A percentile compares a stretch with the other conserved stretches of the same genome.
Evolutionary conservation across 2,113 vertebrate species (phyloP).

Genomic region (Callipepla californica): DNA sequence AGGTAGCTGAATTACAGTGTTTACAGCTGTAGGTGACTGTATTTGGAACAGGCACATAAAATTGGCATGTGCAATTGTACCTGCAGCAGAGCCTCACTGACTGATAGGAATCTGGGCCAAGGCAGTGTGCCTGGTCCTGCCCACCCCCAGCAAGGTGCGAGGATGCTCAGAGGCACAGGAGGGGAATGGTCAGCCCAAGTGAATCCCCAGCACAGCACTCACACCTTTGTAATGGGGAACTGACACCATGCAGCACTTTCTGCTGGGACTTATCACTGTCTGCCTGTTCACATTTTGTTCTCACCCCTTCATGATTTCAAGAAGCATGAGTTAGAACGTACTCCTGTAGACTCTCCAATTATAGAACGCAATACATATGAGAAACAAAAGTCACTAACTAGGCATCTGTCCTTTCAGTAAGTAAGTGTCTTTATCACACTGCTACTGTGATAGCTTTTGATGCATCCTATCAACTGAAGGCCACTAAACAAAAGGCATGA

Average conservation of each 20-base stretch:
- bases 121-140: background rate
- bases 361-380: background rate
- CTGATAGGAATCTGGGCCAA: background rate
- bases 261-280: background rate
- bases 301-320: background rate
- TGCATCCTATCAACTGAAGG: background rate
- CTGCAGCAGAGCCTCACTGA: background rate
- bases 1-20: background rate
- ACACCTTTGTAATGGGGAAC: background rate
- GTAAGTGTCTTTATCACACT: background rate
- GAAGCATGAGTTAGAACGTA: background rate
- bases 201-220: background rate
- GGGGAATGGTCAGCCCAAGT: background rate
- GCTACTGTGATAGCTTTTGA: background rate
- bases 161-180: background rate
- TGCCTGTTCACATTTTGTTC: accelerated
- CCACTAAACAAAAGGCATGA: background rate
- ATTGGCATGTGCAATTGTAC: background rate
- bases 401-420: background rate
- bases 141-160: background rate
- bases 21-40: background rate
- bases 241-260: background rate
- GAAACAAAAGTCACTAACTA: background rate
- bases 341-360: background rate
- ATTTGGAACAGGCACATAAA: background rate